phyloP scores from a whole-genome alignment of 2,113 vertebrate species.

The Arizona elegans region DNA sequence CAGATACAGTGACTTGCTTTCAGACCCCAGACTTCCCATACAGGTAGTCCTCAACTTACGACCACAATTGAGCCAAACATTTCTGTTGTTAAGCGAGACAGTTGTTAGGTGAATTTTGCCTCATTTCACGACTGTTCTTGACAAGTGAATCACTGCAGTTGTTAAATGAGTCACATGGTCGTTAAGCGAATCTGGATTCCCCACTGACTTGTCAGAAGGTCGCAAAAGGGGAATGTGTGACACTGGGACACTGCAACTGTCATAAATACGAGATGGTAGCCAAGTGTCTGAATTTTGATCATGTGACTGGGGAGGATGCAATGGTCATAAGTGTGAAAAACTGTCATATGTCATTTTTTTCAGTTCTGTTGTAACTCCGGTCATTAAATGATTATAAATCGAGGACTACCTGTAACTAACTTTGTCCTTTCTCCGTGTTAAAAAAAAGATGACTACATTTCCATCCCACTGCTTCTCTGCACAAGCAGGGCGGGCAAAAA shows the following conservation, averaged over 20 bases:
- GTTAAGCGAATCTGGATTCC: not conserved
- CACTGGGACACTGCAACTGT: not conserved
- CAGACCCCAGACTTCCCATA: not conserved
- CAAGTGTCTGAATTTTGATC: not conserved
- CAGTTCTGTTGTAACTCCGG: not conserved
- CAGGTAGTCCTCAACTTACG: not conserved
- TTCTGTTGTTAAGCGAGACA: not conserved
- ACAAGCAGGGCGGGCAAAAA: not conserved
- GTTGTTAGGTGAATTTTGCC: not conserved
- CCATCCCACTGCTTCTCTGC: not conserved
- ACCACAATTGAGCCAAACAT: not conserved
- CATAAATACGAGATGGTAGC: not conserved
- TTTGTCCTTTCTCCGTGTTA: not conserved
- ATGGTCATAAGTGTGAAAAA: not conserved
- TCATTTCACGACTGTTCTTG: not conserved
- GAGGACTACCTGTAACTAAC: not conserved
- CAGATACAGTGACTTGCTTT: not conserved
- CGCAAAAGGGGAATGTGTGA: not conserved
- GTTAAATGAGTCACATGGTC: not conserved
- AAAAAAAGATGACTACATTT: not conserved
- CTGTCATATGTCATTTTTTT: no score
- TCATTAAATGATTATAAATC: not conserved
- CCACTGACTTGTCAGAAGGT: not conserved
- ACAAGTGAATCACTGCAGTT: no score
- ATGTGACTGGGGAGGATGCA: not conserved